These are phyloP conservation scores for Eumaeus atala DNA, from an alignment of 1,140 invertebrate genomes.

Conservation along the genomic window DNA sequence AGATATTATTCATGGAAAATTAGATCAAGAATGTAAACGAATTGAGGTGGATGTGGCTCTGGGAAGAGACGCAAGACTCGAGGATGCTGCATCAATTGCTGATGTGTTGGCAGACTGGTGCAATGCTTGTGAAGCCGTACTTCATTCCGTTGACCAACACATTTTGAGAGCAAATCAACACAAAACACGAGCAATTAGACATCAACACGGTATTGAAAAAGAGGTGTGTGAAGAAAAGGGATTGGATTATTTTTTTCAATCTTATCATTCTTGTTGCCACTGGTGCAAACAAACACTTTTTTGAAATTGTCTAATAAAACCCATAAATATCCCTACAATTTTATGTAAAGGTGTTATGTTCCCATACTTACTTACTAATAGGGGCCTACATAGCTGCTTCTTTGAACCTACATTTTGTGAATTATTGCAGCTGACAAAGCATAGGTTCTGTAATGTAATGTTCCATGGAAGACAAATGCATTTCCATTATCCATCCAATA, in stretches of 20 bases:
- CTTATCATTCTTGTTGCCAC: slow-evolving; percentile 6
- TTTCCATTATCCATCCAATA: too few relatives aligned
- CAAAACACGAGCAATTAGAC: slow-evolving; percentile 86
- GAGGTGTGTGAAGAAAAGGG: slow-evolving; percentile 87
- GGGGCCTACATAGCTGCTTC: too few relatives aligned
- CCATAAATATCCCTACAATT: too few relatives aligned
- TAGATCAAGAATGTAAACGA: slow-evolving; percentile 95
- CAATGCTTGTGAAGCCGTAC: slow-evolving; percentile 90
- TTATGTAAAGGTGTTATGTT: too few relatives aligned
- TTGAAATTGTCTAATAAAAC: too few relatives aligned
- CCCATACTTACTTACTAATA: too few relatives aligned
- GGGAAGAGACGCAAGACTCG: slow-evolving; percentile 90
- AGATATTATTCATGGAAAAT: slow-evolving; percentile 96
- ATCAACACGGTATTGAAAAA: slow-evolving; percentile 89
- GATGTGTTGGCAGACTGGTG: slow-evolving; percentile 92
- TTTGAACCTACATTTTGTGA: too few relatives aligned
- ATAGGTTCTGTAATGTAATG: too few relatives aligned
- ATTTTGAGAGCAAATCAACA: slow-evolving; percentile 89
- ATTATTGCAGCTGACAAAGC: too few relatives aligned
- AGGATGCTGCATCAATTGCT: slow-evolving; percentile 85
- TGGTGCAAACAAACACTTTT: not conserved
- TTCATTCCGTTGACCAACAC: slow-evolving; percentile 91
- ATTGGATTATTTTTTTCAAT: too few relatives aligned
- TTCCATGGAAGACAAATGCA: too few relatives aligned
- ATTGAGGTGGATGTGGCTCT: slow-evolving; percentile 96